These are phyloP conservation scores for Oryzias sinensis DNA, from an alignment of 2,797 vertebrate species.

Conservation along the genomic window DNA sequence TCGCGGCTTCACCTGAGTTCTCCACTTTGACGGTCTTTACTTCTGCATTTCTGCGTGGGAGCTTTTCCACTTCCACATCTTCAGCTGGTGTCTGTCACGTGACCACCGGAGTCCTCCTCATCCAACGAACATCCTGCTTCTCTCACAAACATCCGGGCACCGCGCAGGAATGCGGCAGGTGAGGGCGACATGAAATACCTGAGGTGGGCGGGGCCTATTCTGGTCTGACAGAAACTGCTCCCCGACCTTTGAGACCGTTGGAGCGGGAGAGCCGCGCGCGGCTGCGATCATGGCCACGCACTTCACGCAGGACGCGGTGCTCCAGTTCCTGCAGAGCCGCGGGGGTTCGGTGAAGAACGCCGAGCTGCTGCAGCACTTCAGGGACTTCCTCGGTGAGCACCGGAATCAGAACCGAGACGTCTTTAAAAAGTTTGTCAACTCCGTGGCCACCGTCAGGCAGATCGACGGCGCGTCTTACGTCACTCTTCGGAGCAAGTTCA, in stretches of 20 bases:
- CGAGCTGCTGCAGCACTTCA: slow-evolving; percentile 85
- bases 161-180: slow-evolving; percentile 36
- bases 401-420: slow-evolving; percentile 81
- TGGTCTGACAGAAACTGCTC: slow-evolving; percentile 20
- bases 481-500: slow-evolving; percentile 80
- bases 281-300: slow-evolving; percentile 76
- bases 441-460: slow-evolving; percentile 85
- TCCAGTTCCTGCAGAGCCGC: slow-evolving; percentile 81
- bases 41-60: too few relatives aligned
- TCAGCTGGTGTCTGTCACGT: too few relatives aligned
- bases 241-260: slow-evolving; percentile 47
- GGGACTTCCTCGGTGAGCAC: slow-evolving; percentile 76
- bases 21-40: too few relatives aligned
- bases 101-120: too few relatives aligned
- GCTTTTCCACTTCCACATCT: too few relatives aligned
- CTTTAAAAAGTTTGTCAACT: slow-evolving; percentile 91
- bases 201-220: slow-evolving; percentile 42
- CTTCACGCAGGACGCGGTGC: slow-evolving; percentile 85
- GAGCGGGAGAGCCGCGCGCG: not conserved
- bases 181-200: slow-evolving; percentile 54
- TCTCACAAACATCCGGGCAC: slow-evolving; percentile 50
- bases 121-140: too few relatives aligned
- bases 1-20: too few relatives aligned
- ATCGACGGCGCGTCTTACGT: slow-evolving; percentile 80
- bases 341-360: slow-evolving; percentile 85